These are phyloP conservation scores for Pelusios castaneus DNA, from an alignment of 2,113 vertebrate genomes.

Conservation along the genomic window DNA sequence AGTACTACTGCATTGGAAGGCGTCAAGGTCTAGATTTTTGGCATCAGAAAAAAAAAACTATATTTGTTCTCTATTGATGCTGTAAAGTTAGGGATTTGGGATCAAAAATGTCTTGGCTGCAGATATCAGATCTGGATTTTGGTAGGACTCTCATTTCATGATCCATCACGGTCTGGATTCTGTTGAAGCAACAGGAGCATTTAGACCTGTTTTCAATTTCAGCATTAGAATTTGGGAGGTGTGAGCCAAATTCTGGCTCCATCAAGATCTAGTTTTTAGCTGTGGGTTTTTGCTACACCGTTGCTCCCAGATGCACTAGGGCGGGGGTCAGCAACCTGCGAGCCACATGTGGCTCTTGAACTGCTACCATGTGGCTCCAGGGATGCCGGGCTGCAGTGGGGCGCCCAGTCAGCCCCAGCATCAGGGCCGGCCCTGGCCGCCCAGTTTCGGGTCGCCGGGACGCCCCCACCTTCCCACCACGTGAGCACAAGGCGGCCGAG, in stretches of 20 bases:
- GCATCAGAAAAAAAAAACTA: constrained; percentile 46
- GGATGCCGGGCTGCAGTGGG: no score
- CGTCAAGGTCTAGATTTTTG: not conserved
- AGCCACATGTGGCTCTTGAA: no score
- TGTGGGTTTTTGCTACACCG: not conserved
- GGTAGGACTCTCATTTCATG: not conserved
- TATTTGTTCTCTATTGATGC: constrained; percentile 2
- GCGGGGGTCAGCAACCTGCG: no score
- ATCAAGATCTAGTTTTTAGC: not conserved
- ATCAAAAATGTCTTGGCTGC: not conserved
- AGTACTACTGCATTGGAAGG: not conserved
- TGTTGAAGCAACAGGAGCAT: not conserved
- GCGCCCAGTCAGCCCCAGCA: no score
- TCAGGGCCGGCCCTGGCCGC: no score
- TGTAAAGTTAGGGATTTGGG: constrained; percentile 9
- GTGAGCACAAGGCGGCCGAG: no score
- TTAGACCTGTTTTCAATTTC: not conserved
- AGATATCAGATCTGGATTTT: constrained; percentile 28
- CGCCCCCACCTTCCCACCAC: no score
- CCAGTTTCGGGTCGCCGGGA: no score
- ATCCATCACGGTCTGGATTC: not conserved
- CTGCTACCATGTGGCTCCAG: no score
- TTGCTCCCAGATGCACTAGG: not conserved
- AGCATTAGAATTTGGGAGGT: not conserved
- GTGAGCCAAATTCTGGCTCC: not conserved